Evolutionary conservation across 2,888 invertebrate genomes (phyloP), one percentile per base, ranked within the genome.

Genomic region (Ochropleura leucogaster): DNA sequence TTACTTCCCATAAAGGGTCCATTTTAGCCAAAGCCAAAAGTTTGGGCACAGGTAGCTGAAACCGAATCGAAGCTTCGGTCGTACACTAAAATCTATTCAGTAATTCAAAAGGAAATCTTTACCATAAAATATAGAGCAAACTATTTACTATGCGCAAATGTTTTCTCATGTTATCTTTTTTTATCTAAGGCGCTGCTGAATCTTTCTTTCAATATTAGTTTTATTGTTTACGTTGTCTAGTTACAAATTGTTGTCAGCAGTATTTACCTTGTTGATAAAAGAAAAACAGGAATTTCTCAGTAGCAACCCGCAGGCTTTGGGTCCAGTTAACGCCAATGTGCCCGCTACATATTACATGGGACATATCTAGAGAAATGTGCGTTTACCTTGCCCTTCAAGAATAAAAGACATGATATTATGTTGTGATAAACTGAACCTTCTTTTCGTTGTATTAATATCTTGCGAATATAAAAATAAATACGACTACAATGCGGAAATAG

Each of bases 141-240:
- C 67, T 69, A 42, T 84, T 83, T 76, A 71, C 72, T 68, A 62
- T 66, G 51, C 44, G 44, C n/a, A 68, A 78, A 86, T 70, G 74
- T 84, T 84, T 75, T 51, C 14, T 59, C 72, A 70, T 3, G 66
- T 75, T 67, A 83, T 73, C 84, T 60, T 30, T 46, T 73, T 74
- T 78, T 78, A 80, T 74, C 68, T 75, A 18, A 83, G 60, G 53
- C 64, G 69, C 60, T 79, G 63, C 46, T 62, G 42, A 82, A 44
- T 63, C 30, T 73, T 64, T 60, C 4, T 14, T 44, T 69, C 47
- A 49, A 57, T 72, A 65, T 66, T 65, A 10, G 46, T 67, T 57
- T 53, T 49, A 14, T 49, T 12, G 8, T 16, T 42, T 55, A 53
- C 7, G 14, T 49, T 59, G 8, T 62, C 62, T 62, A 14, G n/a